phyloP scores from a whole-genome alignment of 2,113 vertebrate genomes.

The Ardeotis arabs region DNA sequence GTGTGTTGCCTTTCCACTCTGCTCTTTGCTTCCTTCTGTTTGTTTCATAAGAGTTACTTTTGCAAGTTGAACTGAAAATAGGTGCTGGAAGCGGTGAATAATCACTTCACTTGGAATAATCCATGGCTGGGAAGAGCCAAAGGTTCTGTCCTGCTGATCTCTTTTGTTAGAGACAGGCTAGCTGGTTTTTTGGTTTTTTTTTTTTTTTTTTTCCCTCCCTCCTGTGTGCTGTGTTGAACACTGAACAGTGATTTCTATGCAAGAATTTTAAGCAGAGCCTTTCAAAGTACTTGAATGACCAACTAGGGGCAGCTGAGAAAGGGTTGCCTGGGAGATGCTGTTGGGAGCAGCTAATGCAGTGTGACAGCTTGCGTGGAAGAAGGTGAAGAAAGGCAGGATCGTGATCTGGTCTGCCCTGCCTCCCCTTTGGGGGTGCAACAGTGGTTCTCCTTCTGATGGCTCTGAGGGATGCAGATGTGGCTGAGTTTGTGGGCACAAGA shows the following conservation, averaged over 20 bases:
- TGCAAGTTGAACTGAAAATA: neutral
- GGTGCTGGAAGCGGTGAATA: neutral
- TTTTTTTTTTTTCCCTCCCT: too few relatives aligned
- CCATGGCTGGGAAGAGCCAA: neutral
- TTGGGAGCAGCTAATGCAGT: neutral
- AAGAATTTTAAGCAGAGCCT: conserved; percentile 30
- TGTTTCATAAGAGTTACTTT: neutral
- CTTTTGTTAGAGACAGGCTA: conserved; percentile 1
- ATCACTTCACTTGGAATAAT: neutral
- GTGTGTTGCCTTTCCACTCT: neutral
- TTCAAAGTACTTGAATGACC: neutral
- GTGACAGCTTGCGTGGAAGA: neutral
- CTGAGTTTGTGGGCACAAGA: neutral
- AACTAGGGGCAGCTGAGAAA: neutral
- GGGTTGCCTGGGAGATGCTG: conserved; percentile 47
- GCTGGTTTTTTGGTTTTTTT: neutral
- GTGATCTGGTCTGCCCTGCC: neutral
- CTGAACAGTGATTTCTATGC: conserved; percentile 36
- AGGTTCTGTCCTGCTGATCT: neutral
- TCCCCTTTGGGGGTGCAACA: neutral
- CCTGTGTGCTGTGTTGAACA: neutral
- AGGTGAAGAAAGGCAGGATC: neutral
- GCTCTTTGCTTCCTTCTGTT: neutral
- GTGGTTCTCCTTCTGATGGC: neutral
- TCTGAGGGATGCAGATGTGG: neutral